A percentile compares a stretch with the other conserved stretches of the same genome.
Conservation (phyloP, 2,797 vertebrate species). For the Pangasius mekongensis region DNA sequence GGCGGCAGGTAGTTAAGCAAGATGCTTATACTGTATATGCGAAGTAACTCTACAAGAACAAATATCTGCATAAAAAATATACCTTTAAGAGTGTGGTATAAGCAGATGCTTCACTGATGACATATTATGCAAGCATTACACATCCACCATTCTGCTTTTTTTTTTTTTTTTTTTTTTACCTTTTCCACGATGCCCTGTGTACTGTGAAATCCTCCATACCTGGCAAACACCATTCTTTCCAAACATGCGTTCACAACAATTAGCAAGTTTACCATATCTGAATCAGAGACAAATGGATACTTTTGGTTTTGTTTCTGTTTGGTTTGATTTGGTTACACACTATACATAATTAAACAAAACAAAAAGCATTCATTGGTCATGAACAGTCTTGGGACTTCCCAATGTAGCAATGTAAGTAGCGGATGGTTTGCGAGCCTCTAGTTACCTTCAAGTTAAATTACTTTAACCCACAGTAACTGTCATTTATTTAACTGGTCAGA, state of each 20-base stretch:
- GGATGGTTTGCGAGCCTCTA: too few relatives aligned
- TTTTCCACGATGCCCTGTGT: background rate
- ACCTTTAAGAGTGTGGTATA: slow-evolving; percentile 12
- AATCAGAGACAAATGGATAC: background rate
- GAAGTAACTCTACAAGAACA: background rate
- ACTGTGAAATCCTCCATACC: background rate
- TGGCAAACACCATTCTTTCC: background rate
- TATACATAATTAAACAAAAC: background rate
- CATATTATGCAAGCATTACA: slow-evolving; percentile 35
- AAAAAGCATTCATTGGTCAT: background rate
- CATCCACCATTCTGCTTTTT: background rate
- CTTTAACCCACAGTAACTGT: too few relatives aligned
- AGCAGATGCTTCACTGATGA: slow-evolving; percentile 26
- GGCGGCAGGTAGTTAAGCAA: background rate
- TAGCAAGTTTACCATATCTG: background rate
- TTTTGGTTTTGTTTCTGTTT: background rate
- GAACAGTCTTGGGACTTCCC: background rate
- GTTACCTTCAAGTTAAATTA: too few relatives aligned
- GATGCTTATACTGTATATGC: background rate
- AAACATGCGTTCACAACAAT: background rate
- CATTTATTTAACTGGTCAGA: too few relatives aligned
- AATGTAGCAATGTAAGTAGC: too few relatives aligned
- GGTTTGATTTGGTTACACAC: background rate
- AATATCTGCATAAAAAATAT: slow-evolving; percentile 10
- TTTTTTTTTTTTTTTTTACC: background rate